Evolutionary conservation across 1,140 invertebrate genomes (phyloP).

Genomic region (Pemphigus obesinymphae): DNA sequence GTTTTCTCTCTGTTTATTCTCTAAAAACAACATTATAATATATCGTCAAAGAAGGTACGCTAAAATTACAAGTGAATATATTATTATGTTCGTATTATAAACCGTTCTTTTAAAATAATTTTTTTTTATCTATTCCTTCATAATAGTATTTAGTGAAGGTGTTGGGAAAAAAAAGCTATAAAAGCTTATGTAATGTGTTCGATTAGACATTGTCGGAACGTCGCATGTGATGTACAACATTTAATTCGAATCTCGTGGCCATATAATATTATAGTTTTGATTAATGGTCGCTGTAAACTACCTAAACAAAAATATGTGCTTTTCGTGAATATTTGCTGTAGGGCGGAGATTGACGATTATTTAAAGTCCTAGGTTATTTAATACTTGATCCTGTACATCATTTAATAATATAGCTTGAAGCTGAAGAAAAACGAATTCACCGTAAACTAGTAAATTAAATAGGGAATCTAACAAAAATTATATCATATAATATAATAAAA

Average conservation of each 20-base stretch:
- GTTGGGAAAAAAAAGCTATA: background rate
- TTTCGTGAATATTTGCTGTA: background rate
- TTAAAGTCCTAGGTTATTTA: background rate
- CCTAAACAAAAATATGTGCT: background rate
- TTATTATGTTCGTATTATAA: too few relatives aligned
- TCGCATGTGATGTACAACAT: background rate
- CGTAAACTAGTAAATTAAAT: background rate
- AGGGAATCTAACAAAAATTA: too few relatives aligned
- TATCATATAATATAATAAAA: too few relatives aligned
- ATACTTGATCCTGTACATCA: background rate
- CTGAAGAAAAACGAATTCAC: background rate
- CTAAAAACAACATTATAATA: background rate
- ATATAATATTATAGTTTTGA: background rate
- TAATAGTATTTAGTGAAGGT: background rate
- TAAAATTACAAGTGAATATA: too few relatives aligned
- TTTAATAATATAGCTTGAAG: background rate
- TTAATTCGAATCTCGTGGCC: background rate
- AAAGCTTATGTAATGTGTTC: background rate
- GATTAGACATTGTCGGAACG: background rate
- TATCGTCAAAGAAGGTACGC: background rate
- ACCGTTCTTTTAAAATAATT: background rate
- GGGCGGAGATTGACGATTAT: background rate
- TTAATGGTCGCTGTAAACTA: background rate
- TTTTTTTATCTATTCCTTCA: background rate
- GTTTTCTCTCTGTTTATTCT: background rate